These are phyloP conservation scores for Lasius fuliginosus DNA, from an alignment of 2,888 invertebrate genomes.

Conservation along the genomic window DNA sequence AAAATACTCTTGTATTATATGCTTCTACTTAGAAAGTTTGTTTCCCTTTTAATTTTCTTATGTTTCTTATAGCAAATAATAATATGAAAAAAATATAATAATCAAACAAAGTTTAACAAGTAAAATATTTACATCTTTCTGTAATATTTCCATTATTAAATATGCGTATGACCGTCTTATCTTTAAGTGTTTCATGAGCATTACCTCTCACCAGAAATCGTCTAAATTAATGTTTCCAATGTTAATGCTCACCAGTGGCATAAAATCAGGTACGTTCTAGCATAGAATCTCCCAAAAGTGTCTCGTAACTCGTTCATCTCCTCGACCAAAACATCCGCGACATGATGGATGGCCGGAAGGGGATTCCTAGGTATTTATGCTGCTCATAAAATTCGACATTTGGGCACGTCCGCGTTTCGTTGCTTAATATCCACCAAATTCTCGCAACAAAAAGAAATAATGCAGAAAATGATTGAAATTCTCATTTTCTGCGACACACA, in stretches of 20 bases:
- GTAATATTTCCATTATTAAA: neutral
- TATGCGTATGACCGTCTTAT: neutral
- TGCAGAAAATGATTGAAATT: neutral
- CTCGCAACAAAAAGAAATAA: neutral
- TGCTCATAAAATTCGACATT: conserved; percentile 46
- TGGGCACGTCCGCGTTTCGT: neutral
- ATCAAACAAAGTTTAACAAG: neutral
- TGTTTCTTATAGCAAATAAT: neutral
- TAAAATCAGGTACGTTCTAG: conserved; percentile 30
- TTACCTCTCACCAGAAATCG: conserved; percentile 17
- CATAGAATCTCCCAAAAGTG: conserved; percentile 52
- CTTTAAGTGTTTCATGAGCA: conserved; percentile 32
- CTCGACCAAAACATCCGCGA: conserved; percentile 38
- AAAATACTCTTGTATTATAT: neutral
- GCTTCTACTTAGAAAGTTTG: neutral
- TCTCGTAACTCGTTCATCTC: conserved; percentile 63
- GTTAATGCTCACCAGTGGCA: conserved; percentile 40
- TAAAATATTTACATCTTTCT: conserved; percentile 24
- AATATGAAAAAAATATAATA: conserved; percentile 22
- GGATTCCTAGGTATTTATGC: conserved; percentile 59
- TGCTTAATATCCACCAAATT: conserved; percentile 9
- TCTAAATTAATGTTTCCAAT: conserved; percentile 47
- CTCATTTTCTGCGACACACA: neutral
- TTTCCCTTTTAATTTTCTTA: neutral
- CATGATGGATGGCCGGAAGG: conserved; percentile 63